Base-by-base conservation (phyloP, 2,888 invertebrate genomes). In the Oasisia sp. region DNA sequence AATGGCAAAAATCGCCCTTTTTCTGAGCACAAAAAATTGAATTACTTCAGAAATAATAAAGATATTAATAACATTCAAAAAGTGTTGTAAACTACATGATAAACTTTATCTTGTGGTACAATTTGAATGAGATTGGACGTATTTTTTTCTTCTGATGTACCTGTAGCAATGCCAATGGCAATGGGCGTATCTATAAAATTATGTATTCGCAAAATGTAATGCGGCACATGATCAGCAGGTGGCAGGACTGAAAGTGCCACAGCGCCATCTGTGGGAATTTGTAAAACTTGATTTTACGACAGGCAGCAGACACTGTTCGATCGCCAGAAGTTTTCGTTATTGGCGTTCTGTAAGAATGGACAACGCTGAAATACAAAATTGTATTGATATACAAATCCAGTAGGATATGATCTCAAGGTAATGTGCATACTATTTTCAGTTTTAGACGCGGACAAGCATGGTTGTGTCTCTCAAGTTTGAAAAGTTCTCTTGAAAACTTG, bases 361-460 rank as follows among this genome's bases (percentile, higher is more conserved):
- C 74, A 74, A 74, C 74, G n/a, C 27, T 74, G 74, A 74, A 74
- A 74, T 74, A 74, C 74, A 74, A 74, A 74, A 74, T 74, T 74
- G 74, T 27, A 74, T 27, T 74, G 74, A 74, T 74, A 74, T 19
- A 74, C 74, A 74, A 74, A 74, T 74, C 74, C 74, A 74, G 74
- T 74, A 74, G 74, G 74, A 74, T 74, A 74, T 74, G 74, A 74
- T 74, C 74, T 74, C 74, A 74, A 74, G 74, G 74, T 74, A 74
- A 74, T 74, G 74, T 74, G 27, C 74, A 74, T 74, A 74, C 74
- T 74, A 74, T 74, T 74, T 74, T 74, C 74, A 74, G 74, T 74
- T n/a, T 74, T 74, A 74, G 74, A 27, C 74, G 27, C 27, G 74
- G 27, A 74, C 74, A n/a, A 74, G 27, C 74, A 19, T 74, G 74